These are phyloP conservation scores for Pandion haliaetus DNA, from an alignment of 2,113 vertebrate species.

Conservation along the genomic window DNA sequence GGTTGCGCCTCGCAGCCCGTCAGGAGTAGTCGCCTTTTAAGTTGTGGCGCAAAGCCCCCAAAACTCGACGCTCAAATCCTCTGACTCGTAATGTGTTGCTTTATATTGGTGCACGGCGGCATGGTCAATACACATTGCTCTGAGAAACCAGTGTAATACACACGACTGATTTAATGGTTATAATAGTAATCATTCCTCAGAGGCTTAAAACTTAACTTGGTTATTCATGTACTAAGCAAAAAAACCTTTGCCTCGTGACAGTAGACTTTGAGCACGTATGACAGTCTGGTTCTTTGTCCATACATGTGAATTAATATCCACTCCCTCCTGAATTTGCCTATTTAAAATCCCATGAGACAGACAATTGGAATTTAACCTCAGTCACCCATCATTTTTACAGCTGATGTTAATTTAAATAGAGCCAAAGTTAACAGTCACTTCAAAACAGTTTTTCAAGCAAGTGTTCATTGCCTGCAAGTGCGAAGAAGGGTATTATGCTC, in stretches of 20 bases:
- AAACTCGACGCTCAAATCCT: fast-evolving
- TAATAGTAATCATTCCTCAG: fast-evolving
- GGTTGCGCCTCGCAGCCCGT: neutral
- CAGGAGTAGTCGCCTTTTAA: fast-evolving
- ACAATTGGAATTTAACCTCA: neutral
- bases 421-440: neutral
- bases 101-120: neutral
- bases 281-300: neutral
- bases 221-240: neutral
- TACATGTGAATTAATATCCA: neutral
- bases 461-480: neutral
- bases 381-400: neutral
- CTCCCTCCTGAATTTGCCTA: neutral
- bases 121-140: fast-evolving
- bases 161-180: fast-evolving
- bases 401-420: neutral
- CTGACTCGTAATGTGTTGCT: fast-evolving
- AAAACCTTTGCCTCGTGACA: fast-evolving
- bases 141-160: fast-evolving
- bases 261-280: neutral
- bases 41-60: fast-evolving
- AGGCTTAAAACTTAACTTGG: neutral
- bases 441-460: neutral
- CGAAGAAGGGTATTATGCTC: fast-evolving
- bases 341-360: neutral